These are phyloP conservation scores for Enchytraeus crypticus DNA, from an alignment of 2,888 invertebrate species.

Conservation along the genomic window DNA sequence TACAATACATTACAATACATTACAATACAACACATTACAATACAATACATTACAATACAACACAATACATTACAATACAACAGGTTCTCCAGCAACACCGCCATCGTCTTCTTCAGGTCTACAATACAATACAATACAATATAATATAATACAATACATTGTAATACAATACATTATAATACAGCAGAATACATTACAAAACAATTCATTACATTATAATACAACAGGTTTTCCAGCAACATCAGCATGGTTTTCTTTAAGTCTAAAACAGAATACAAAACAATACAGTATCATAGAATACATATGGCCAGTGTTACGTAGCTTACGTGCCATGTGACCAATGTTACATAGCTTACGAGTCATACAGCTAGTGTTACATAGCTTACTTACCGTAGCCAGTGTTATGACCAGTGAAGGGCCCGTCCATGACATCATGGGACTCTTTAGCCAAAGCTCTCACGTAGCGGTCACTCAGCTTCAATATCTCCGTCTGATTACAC, in stretches of 20 bases:
- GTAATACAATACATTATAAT: slow-evolving; percentile 42
- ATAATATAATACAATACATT: slow-evolving; percentile 30
- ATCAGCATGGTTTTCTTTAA: too few species aligned
- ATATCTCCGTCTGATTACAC: slow-evolving; percentile 36
- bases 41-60: slow-evolving; percentile 21
- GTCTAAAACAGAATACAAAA: slow-evolving; percentile 24
- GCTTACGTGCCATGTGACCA: too few species aligned
- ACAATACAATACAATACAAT: slow-evolving; percentile 6
- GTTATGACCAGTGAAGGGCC: slow-evolving; percentile 44
- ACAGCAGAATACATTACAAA: slow-evolving; percentile 27
- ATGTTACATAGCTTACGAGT: too few species aligned
- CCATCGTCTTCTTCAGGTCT: slow-evolving; percentile 48
- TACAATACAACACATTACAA: background rate
- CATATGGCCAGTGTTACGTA: too few species aligned
- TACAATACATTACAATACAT: slow-evolving; percentile 20
- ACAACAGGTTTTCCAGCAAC: background rate
- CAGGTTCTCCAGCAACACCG: slow-evolving; percentile 43
- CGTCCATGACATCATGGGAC: slow-evolving; percentile 43
- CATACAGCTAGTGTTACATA: too few species aligned
- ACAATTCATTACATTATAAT: background rate
- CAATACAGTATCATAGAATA: slow-evolving; percentile 41
- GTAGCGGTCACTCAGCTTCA: slow-evolving; percentile 42
- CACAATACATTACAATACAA: slow-evolving; percentile 32
- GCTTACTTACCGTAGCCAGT: slow-evolving; percentile 46
- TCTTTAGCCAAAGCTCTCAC: slow-evolving; percentile 41